Base-by-base conservation (phyloP, 2,797 vertebrate genomes). In the Malurus leucopterus region DNA sequence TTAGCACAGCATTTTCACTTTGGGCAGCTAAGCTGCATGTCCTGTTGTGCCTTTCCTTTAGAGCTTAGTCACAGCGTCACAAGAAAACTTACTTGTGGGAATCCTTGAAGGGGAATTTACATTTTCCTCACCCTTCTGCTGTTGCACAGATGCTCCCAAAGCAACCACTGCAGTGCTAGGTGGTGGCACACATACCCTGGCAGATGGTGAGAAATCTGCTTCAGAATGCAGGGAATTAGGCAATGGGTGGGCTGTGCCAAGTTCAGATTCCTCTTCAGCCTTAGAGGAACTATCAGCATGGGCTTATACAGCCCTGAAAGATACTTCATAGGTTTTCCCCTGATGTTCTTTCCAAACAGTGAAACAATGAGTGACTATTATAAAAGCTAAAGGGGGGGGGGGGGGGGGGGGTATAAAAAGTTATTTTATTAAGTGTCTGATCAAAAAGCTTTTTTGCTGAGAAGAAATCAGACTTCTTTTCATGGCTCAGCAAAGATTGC, bases 131-230 rank as follows among this genome's bases (percentile, higher is more conserved):
- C 17, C 12, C 27, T 75, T 50, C 19, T 11, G 1, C 41, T 58
- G 53, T n/a, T 59, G 50, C 34, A 8, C 34, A 3, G 44, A 6
- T 30, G 54, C 22, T 86, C 58, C 71, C 47, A 32, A 26, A 78
- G 55, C 3, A 6, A 4, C 11, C 1, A 0, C 43, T 57, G 36
- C 36, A 26, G 40, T 23, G 13, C 29, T 18, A 1, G 58, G n/a
- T 34, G 53, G 23, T 55, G 50, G 62, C 62, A 29, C 36, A 23
- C 0, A 0, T 62, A 43, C 49, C 57, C 24, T 34, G 30, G 46
- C 58, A 69, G 30, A 8, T 61, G 44, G 16, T 19, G 64, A n/a
- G 59, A 47, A 62, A 36, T 50, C 17, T 6, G 44, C 36, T 23
- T 81, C 43, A 58, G 67, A 71, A 67, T 3, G 15, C 59, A 54